Percentiles rank a stretch among this genome's conserved stretches.
These are phyloP conservation scores for Smithornis capensis DNA, from an alignment of 2,113 vertebrate species.

Conservation along the genomic window DNA sequence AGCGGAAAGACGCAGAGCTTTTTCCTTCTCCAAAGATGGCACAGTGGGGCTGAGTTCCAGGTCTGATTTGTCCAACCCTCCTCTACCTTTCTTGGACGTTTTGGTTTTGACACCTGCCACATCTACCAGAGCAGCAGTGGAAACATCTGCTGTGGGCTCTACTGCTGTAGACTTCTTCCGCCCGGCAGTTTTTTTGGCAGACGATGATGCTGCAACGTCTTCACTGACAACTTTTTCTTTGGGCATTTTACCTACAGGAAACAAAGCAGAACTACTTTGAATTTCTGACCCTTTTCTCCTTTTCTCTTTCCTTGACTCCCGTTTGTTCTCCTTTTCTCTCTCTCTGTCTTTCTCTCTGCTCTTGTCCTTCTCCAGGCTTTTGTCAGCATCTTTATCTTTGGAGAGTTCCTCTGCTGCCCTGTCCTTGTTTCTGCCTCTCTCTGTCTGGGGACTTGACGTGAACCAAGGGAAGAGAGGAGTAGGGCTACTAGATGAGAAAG, in stretches of 20 bases:
- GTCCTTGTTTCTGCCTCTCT: slow-evolving; percentile 77
- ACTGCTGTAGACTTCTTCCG: slow-evolving; percentile 81
- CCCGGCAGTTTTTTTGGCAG: slow-evolving; percentile 75
- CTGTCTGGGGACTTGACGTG: slow-evolving; percentile 79
- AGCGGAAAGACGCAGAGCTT: slow-evolving; percentile 71
- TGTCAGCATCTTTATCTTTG: slow-evolving; percentile 80
- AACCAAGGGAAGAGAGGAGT: slow-evolving; percentile 82
- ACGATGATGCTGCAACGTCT: slow-evolving; percentile 68
- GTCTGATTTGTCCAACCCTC: slow-evolving; percentile 76
- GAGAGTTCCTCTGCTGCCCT: slow-evolving; percentile 73
- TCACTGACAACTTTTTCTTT: slow-evolving; percentile 74
- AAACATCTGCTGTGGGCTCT: slow-evolving; percentile 72
- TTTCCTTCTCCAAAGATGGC: slow-evolving; percentile 80
- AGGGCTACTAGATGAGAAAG: slow-evolving; percentile 72
- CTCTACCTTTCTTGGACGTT: slow-evolving; percentile 86
- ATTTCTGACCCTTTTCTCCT: slow-evolving; percentile 79
- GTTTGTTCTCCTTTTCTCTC: slow-evolving; percentile 93
- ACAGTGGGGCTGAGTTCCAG: slow-evolving; percentile 73
- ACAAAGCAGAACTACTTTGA: slow-evolving; percentile 71
- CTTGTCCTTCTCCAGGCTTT: slow-evolving; percentile 85
- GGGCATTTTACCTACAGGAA: slow-evolving; percentile 71
- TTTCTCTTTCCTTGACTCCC: slow-evolving; percentile 86
- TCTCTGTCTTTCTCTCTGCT: slow-evolving; percentile 84
- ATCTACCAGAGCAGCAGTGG: slow-evolving; percentile 71
- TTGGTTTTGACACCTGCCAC: slow-evolving; percentile 82